These are phyloP conservation scores for Leucophenga montana DNA, from an alignment of 2,888 invertebrate species.

Conservation along the genomic window DNA sequence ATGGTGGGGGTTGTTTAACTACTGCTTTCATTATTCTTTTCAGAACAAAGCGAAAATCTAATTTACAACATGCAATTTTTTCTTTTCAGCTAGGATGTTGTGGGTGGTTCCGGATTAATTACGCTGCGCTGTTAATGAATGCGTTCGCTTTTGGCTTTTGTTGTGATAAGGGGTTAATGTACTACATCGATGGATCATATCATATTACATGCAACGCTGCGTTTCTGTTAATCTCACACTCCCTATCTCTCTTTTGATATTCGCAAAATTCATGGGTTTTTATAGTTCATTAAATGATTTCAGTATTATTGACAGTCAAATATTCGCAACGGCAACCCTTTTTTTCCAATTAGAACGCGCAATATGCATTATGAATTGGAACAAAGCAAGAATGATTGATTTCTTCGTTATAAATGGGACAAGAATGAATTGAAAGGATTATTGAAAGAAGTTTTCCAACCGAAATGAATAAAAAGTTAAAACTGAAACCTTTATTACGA, in stretches of 20 bases:
- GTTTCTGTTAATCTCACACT: conserved; percentile 43
- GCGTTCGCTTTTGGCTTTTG: conserved; percentile 30
- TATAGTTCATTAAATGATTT: too few species aligned
- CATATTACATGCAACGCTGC: conserved; percentile 45
- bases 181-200: conserved; percentile 49
- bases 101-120: conserved; percentile 57
- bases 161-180: conserved; percentile 60
- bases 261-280: conserved; percentile 41
- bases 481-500: too few species aligned
- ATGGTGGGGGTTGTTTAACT: not conserved
- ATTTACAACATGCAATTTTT: conserved; percentile 62
- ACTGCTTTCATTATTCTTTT: conserved; percentile 40
- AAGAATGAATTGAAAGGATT: too few species aligned
- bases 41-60: conserved; percentile 63
- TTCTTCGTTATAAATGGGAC: too few species aligned
- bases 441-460: too few species aligned
- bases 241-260: conserved; percentile 59
- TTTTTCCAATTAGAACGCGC: not conserved
- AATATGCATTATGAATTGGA: too few species aligned
- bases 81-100: conserved; percentile 29
- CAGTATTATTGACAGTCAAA: not conserved
- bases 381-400: too few species aligned
- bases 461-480: too few species aligned
- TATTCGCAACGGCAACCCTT: not conserved
- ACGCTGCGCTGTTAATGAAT: conserved; percentile 58